Conservation (phyloP, 2,888 invertebrate genomes). For the Drosophila kanekoi region DNA sequence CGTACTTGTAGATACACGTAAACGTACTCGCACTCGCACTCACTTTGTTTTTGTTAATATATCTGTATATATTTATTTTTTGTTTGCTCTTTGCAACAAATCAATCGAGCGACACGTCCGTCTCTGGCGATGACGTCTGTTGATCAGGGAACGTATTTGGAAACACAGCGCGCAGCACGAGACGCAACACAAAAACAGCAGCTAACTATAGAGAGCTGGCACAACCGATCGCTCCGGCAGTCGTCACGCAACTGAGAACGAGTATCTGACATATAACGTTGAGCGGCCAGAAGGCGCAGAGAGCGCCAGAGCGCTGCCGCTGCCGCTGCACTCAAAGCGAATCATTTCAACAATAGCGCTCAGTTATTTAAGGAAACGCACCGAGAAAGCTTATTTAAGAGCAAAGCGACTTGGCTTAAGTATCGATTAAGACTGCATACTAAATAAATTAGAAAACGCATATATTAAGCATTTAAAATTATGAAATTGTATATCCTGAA, state of each 20-base stretch:
- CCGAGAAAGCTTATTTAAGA: conserved; percentile 3
- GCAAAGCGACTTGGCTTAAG: background rate
- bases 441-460: background rate
- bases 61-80: conserved; percentile 5
- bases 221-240: conserved; percentile 71
- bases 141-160: conserved; percentile 49
- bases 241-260: conserved; percentile 55
- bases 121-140: conserved; percentile 71
- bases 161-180: conserved; percentile 44
- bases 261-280: conserved; percentile 15
- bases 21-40: conserved; percentile 31
- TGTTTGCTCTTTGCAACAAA: conserved; percentile 50
- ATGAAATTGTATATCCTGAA: no score
- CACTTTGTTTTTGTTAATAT: conserved; percentile 21
- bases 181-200: conserved; percentile 19
- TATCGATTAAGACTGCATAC: no score
- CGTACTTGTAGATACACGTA: conserved; percentile 65
- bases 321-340: conserved; percentile 23
- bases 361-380: background rate
- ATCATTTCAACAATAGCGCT: background rate
- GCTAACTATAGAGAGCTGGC: conserved; percentile 18
- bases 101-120: conserved; percentile 72
- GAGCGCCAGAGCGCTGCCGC: conserved; percentile 14
- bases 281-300: conserved; percentile 1
- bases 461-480: background rate